Conservation (phyloP, 2,888 invertebrate genomes). For the Cataglyphis cursor region DNA sequence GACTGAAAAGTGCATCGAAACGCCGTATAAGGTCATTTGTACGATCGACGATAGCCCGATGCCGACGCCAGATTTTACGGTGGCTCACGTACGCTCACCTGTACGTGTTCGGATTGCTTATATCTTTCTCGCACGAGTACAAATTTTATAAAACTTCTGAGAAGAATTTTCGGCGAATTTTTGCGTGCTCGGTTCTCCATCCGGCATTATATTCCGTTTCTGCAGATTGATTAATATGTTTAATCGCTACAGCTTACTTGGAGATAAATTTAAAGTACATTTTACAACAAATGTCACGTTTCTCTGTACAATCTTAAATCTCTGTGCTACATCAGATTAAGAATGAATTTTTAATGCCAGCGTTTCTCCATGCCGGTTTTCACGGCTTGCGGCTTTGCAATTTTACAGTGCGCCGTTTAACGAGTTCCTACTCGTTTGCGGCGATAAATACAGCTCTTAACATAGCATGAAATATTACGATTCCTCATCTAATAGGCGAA, state of each 20-base stretch:
- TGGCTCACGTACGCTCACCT: conserved; percentile 60
- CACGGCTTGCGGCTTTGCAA: background rate
- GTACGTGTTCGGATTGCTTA: conserved; percentile 53
- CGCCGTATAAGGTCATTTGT: conserved; percentile 79
- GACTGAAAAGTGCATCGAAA: conserved; percentile 62
- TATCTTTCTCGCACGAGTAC: conserved; percentile 13
- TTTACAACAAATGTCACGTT: background rate
- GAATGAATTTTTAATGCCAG: background rate
- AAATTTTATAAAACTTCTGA: conserved; percentile 30
- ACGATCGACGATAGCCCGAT: conserved; percentile 68
- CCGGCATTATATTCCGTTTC: background rate
- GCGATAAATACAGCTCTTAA: conserved; percentile 17
- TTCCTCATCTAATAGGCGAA: conserved; percentile 43
- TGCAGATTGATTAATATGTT: background rate
- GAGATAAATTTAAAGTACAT: background rate
- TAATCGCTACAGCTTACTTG: background rate
- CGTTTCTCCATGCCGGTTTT: conserved; percentile 2
- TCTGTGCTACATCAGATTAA: background rate
- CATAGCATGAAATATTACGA: conserved; percentile 41
- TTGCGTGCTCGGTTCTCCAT: background rate
- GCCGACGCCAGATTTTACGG: conserved; percentile 66
- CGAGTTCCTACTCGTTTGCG: conserved; percentile 21
- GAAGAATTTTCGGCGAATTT: conserved; percentile 26
- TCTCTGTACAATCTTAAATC: conserved; percentile 5
- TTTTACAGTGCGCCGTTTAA: conserved; percentile 11